Evolutionary conservation across 1,140 invertebrate species (phyloP).

Genomic region (Tenebrio molitor): DNA sequence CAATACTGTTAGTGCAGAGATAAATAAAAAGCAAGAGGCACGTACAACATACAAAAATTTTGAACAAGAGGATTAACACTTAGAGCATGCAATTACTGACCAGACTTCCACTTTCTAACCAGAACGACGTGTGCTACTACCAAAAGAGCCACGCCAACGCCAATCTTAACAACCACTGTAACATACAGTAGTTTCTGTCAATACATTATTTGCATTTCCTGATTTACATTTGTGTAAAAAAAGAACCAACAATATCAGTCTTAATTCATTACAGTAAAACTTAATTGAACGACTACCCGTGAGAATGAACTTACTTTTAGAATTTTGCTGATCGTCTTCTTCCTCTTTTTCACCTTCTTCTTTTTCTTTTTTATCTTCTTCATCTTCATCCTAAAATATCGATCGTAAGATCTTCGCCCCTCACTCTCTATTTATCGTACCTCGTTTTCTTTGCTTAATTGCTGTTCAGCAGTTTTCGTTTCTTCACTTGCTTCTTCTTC

Average conservation of each 20-base stretch:
- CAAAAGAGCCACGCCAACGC: slow-evolving; percentile 81
- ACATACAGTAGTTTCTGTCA: slow-evolving; percentile 66
- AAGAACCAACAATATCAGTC: slow-evolving; percentile 8
- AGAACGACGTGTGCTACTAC: slow-evolving; percentile 82
- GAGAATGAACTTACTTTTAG: slow-evolving; percentile 63
- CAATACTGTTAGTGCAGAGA: slow-evolving; percentile 59
- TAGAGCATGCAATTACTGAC: slow-evolving; percentile 61
- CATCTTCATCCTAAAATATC: slow-evolving; percentile 61
- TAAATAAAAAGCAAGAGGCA: slow-evolving; percentile 53
- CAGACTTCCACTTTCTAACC: slow-evolving; percentile 67
- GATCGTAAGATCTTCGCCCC: background rate
- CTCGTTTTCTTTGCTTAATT: slow-evolving; percentile 66
- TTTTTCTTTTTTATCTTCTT: slow-evolving; percentile 63
- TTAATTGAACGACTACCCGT: background rate
- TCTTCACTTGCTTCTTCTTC: slow-evolving; percentile 64
- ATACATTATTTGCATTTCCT: slow-evolving; percentile 50
- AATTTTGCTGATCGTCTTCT: slow-evolving; percentile 52
- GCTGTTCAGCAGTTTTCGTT: slow-evolving; percentile 60
- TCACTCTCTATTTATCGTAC: background rate
- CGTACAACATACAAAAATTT: slow-evolving; percentile 50
- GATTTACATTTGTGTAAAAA: slow-evolving; percentile 16
- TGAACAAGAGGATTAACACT: slow-evolving; percentile 43
- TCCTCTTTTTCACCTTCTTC: slow-evolving; percentile 67
- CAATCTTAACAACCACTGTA: slow-evolving; percentile 85
- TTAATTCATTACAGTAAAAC: background rate